These are phyloP conservation scores for Spisula subtruncata DNA, from an alignment of 2,888 invertebrate species.

Conservation along the genomic window DNA sequence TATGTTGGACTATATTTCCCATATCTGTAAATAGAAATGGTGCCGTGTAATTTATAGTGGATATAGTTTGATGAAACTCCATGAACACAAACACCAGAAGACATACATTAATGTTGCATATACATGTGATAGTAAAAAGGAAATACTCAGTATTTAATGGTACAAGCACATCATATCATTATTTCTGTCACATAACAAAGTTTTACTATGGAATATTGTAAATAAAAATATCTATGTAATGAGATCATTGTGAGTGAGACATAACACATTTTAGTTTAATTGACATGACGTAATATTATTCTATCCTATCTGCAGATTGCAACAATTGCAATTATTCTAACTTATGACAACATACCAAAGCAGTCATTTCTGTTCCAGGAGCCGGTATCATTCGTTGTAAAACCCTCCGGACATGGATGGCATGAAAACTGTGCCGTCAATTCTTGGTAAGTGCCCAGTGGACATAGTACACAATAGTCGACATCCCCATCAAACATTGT, in stretches of 20 bases:
- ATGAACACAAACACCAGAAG: not conserved
- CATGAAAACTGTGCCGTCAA: not conserved
- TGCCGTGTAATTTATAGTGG: not conserved
- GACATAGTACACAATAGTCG: slow-evolving; percentile 18
- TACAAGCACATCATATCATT: too few species aligned
- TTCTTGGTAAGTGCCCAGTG: slow-evolving; percentile 4
- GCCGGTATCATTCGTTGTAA: slow-evolving; percentile 13
- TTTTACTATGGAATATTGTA: too few species aligned
- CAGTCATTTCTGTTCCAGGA: not conserved
- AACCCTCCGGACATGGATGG: not conserved
- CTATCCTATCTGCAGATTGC: not conserved
- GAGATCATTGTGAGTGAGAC: not conserved
- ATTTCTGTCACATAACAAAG: not conserved
- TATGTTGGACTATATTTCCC: not conserved
- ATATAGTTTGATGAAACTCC: not conserved
- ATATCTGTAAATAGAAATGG: not conserved
- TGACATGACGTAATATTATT: not conserved
- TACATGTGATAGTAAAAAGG: too few species aligned
- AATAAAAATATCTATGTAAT: not conserved
- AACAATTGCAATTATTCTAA: not conserved
- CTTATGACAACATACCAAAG: not conserved
- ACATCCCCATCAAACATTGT: not conserved
- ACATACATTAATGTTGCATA: not conserved
- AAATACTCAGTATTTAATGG: too few species aligned
- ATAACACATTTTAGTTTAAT: not conserved